A percentile compares a stretch with the other conserved stretches of the same genome.
Conservation (phyloP, 2,888 invertebrate species). For the Petrophora chlorosata region DNA sequence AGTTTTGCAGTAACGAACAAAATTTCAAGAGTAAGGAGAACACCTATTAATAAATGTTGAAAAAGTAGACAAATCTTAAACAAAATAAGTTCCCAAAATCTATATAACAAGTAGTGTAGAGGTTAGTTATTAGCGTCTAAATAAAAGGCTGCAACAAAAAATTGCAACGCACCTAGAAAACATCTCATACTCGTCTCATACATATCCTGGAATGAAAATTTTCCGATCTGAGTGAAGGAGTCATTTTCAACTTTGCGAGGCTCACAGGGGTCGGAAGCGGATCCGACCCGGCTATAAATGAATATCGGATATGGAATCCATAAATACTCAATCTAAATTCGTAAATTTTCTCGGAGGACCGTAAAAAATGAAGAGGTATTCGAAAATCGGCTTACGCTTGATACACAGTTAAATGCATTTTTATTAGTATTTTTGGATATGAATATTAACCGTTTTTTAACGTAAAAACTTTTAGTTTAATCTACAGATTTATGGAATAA, state of each 20-base stretch:
- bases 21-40: conserved; percentile 9
- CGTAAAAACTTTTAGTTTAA: background rate
- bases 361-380: conserved; percentile 68
- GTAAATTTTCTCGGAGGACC: conserved; percentile 65
- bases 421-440: conserved; percentile 28
- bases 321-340: conserved; percentile 77
- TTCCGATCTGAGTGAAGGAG: conserved; percentile 40
- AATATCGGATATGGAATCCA: conserved; percentile 72
- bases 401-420: conserved; percentile 58
- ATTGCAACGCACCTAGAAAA: too few species aligned
- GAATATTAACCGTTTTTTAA: conserved; percentile 1
- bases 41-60: background rate
- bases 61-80: too few species aligned
- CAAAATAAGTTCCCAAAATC: too few species aligned
- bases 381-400: conserved; percentile 64
- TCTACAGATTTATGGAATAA: background rate
- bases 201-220: conserved; percentile 22
- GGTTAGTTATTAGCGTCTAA: too few species aligned
- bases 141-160: background rate
- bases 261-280: conserved; percentile 51
- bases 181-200: too few species aligned
- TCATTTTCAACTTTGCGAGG: conserved; percentile 56
- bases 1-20: conserved; percentile 25
- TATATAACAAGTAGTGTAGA: too few species aligned
- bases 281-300: conserved; percentile 64